Evolutionary conservation across 64 coral and sea anemone genomes (phyloP), one percentile per base, ranked within the genome.

Genomic region (Porites australiensis): DNA sequence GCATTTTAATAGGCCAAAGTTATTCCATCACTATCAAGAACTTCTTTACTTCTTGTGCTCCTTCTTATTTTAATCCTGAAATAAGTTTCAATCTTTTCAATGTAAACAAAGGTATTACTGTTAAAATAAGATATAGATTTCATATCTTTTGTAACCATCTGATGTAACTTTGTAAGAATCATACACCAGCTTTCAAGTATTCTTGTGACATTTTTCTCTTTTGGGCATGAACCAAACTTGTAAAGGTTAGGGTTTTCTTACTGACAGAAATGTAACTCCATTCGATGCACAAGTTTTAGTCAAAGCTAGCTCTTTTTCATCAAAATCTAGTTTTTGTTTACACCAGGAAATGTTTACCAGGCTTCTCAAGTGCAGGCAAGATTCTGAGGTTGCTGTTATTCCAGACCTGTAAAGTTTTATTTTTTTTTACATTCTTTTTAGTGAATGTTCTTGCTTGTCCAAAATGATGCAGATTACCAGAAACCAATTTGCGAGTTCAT

Each of bases 341-440:
- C 14, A 48, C 69, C 81, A 84, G 47, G n/a, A 61, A 84, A 50
- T 53, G 81, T 69, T 84, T 64, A 84, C 81, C 61, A 84, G 45
- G 11, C 81, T 69, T 84, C 81, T 84, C 81, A 21, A 20, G 63
- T 11, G 44, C 44, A 48, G 7, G 12, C 54, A 57, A 57, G 7
- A 57, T 3, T 3, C 15, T 20, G 58, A 65, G 79, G 16, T 48
- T 65, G 79, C 44, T 83, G 79, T 83, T 83, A 15, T 47, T 49
- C 37, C 44, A 19, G 44, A 7, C 61, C 12, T 2, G 1, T 20
- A 59, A 9, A 59, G 7, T 59, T 9, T 0, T 59, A 7, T 59
- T 59, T 59, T 59, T 59, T 37, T 37, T 37, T 37, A 37, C 13
- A 3, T 14, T 64, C 62, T 64, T 9, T 19, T 66, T 66, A 2